phyloP scores from a whole-genome alignment of 2,113 vertebrate genomes.

The Cyphotilapia sp. region DNA sequence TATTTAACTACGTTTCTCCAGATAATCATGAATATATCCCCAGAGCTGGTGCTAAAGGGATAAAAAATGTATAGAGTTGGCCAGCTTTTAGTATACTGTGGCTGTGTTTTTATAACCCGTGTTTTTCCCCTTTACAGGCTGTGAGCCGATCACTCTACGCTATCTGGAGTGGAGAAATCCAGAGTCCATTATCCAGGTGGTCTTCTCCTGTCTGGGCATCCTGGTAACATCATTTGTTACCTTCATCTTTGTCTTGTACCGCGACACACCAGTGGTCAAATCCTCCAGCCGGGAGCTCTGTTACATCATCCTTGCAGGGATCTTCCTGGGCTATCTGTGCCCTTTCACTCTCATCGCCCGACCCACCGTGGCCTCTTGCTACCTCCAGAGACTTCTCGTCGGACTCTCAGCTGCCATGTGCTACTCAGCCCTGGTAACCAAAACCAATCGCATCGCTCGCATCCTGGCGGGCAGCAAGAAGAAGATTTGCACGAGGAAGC shows the following conservation, averaged over 20 bases:
- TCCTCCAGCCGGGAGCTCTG: constrained; percentile 97
- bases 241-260: constrained; percentile 91
- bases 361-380: constrained; percentile 88
- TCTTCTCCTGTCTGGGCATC: constrained; percentile 92
- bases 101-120: not conserved
- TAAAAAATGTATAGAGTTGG: not conserved
- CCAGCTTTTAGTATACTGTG: not conserved
- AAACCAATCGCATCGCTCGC: constrained; percentile 96
- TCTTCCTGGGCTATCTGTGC: constrained; percentile 93
- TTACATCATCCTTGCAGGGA: constrained; percentile 95
- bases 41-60: not conserved
- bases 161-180: constrained; percentile 94
- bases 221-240: constrained; percentile 94
- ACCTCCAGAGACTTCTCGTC: constrained; percentile 91
- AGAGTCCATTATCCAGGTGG: constrained; percentile 93
- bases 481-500: constrained; percentile 96
- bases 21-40: not conserved
- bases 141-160: constrained; percentile 82
- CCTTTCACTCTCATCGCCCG: constrained; percentile 93
- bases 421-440: constrained; percentile 94
- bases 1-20: not conserved
- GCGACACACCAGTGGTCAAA: constrained; percentile 96
- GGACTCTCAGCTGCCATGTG: constrained; percentile 97
- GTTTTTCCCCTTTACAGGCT: constrained; percentile 70
- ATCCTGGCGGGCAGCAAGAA: constrained; percentile 98